Percentiles rank a stretch among this genome's conserved stretches.
Evolutionary conservation across 2,113 vertebrate genomes (phyloP).

Genomic region (Dissostichus mawsoni): DNA sequence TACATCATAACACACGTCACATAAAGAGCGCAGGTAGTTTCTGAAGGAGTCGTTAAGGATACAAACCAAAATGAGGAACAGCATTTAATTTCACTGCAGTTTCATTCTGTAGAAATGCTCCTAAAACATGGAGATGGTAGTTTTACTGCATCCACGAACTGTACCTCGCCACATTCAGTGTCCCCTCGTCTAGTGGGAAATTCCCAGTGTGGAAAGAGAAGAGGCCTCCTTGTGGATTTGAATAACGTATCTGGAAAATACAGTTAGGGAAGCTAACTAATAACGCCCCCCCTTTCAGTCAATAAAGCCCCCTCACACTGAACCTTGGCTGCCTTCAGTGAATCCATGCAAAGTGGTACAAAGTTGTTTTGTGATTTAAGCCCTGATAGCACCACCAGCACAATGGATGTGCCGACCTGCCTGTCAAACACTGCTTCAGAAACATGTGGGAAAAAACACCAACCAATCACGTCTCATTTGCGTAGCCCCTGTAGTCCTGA

Average conservation of each 20-base stretch:
- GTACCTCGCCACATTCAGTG: not conserved
- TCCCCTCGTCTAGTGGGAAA: not conserved
- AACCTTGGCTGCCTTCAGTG: too few relatives aligned
- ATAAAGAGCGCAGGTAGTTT: not conserved
- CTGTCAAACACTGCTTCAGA: not conserved
- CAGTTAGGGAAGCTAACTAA: not conserved
- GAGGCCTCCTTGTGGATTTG: constrained; percentile 2
- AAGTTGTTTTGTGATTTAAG: too few relatives aligned
- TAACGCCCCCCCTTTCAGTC: not conserved
- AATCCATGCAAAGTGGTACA: too few relatives aligned
- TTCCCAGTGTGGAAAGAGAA: not conserved
- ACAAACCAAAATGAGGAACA: too few relatives aligned
- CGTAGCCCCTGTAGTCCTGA: not conserved
- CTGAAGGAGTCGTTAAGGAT: not conserved
- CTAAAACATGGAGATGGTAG: not conserved
- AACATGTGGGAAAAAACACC: not conserved
- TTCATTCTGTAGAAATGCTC: not conserved
- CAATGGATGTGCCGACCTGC: not conserved
- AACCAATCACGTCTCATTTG: not conserved
- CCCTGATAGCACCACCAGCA: not conserved
- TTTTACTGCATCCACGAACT: not conserved
- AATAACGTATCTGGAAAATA: constrained; percentile 15
- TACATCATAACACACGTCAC: not conserved
- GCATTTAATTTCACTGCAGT: not conserved
- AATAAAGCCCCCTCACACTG: not conserved